A percentile compares a stretch with the other conserved stretches of the same genome.
These are phyloP conservation scores for Gasterosteus aculeatus DNA, from an alignment of 2,113 vertebrate species.

Conservation along the genomic window DNA sequence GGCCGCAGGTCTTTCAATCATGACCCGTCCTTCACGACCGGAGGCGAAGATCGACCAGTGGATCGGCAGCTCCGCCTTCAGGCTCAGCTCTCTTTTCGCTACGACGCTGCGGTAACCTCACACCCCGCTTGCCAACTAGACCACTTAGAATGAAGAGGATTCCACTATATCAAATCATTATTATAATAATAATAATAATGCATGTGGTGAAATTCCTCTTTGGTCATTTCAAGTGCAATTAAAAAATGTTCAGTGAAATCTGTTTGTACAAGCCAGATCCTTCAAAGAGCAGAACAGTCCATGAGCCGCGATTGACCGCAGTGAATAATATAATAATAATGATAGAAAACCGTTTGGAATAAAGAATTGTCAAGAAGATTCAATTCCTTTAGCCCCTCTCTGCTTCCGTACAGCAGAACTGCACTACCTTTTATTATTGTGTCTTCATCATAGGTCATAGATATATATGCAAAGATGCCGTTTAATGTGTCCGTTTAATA, in stretches of 20 bases:
- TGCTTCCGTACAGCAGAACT: not conserved
- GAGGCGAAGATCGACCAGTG: too few relatives aligned
- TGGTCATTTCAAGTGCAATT: not conserved
- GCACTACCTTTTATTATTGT: not conserved
- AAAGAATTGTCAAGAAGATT: not conserved
- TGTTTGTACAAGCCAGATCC: not conserved
- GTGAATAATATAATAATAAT: not conserved
- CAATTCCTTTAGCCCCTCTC: not conserved
- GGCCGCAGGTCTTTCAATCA: too few relatives aligned
- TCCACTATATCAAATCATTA: too few relatives aligned
- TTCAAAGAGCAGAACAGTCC: not conserved
- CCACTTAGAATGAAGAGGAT: too few relatives aligned
- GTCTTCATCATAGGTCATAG: not conserved
- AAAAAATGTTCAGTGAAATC: not conserved
- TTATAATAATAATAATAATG: too few relatives aligned
- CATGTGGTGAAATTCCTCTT: not conserved
- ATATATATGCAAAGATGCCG: not conserved
- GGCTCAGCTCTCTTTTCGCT: too few relatives aligned
- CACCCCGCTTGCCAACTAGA: too few relatives aligned
- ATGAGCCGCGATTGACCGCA: not conserved
- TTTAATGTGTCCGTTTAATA: not conserved
- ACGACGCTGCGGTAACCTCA: too few relatives aligned
- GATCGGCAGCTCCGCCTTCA: too few relatives aligned
- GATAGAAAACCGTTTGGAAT: not conserved
- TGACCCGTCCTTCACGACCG: too few relatives aligned